Base-by-base conservation (phyloP, 2,888 invertebrate genomes). In the Megaustenia siamemsis region DNA sequence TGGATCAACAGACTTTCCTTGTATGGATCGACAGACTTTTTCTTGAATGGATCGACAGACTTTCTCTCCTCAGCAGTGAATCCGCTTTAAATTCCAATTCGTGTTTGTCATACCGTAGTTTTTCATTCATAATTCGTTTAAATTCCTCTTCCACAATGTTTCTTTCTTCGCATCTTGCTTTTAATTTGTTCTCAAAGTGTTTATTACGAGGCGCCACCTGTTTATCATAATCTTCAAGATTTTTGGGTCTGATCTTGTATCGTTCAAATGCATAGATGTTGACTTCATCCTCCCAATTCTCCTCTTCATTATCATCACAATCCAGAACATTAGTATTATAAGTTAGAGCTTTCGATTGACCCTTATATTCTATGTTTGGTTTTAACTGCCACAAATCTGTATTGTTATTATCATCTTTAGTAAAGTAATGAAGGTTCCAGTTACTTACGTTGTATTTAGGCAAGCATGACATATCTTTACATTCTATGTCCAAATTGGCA, bases 281-380 rank as follows among this genome's bases (percentile, higher is more conserved):
- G 6, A 71, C 32, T 60, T 84, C 84, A 35, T 80, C 53, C 21
- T 80, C 84, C 84, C 84, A 84, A 18, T 73, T 60, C 8, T 84
- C 84, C 49, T 84, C 66, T 5, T 53, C 77, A 15, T 40, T 24
- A 45, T 77, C 78, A n/a, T 60, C 45, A 32, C 60, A 56, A 1
- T 40, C 71, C n/a, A n/a, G n/a, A n/a, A n/a, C n/a, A n/a, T n/a
- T n/a, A n/a, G n/a, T n/a, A n/a, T n/a, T n/a, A n/a, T n/a, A n/a
- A n/a, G n/a, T n/a, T n/a, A n/a, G n/a, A n/a, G n/a, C n/a, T n/a
- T n/a, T n/a, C n/a, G n/a, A n/a, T n/a, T n/a, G n/a, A n/a, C n/a
- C n/a, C n/a, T n/a, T n/a, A n/a, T n/a, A n/a, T n/a, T n/a, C n/a
- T n/a, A n/a, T n/a, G n/a, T n/a, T n/a, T n/a, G n/a, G n/a, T n/a